Evolutionary conservation across 2,113 vertebrate genomes (phyloP), one percentile per base, ranked within the genome.

Genomic region (Pampusana beccarii): DNA sequence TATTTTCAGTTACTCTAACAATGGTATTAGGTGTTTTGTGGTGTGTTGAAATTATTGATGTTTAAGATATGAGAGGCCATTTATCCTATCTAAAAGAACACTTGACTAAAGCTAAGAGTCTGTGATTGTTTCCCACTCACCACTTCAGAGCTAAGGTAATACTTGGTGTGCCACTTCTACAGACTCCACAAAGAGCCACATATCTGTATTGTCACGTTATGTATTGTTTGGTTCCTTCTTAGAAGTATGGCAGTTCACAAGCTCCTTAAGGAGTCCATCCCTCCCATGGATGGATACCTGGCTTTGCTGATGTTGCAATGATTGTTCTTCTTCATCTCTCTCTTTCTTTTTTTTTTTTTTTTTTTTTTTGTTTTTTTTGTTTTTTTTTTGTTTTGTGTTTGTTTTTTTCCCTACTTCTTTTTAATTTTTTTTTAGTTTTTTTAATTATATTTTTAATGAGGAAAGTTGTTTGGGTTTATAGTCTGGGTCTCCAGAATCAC

Each of bases 191-290:
- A 67, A 67, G 26, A 79, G 26, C 40, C 13, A 1, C 53, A 11
- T 24, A n/a, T 72, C 46, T 50, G 0, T 61, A 42, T 66, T 33
- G 40, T 67, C 46, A n/a, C 0, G 0, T 31, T 71, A 12, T 73
- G 72, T 78, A 14, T 38, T 34, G 29, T 60, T 72, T 83, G 38
- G 19, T 48, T 54, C 36, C 19, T 58, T 46, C 33, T 65, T 21
- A 65, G 33, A 65, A 65, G 33, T n/a, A 20, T 40, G 65, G 36
- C 51, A 53, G 24, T 44, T 58, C 23, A 12, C 25, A 72, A 54
- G 29, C 16, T 66, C 25, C 29, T 66, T 54, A 33, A 78, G 53
- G 14, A 60, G 44, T 34, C 20, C 28, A 2, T 46, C 10, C 13
- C 17, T 71, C 25, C 24, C 24, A 53, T 28, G 20, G 10, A 11